Base-by-base conservation (phyloP, 2,113 vertebrate species). In the Mola mola region DNA sequence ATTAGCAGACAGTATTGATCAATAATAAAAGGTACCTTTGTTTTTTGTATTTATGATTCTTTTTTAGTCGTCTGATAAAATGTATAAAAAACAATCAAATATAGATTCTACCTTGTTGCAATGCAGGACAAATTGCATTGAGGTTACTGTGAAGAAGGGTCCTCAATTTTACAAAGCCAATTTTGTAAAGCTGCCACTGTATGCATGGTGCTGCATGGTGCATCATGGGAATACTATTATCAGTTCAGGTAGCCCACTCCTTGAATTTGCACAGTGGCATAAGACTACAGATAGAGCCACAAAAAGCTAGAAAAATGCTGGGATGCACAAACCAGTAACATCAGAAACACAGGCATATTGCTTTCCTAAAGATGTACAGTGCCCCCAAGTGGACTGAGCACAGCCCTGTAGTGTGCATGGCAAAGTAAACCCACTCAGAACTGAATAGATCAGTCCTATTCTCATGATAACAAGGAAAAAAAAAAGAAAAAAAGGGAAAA, bases 181-280 rank as follows among this genome's bases (percentile, higher is more conserved):
- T 66, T 78, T 68, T 66, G 28, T 34, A 66, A 78, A 74, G 81
- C 66, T 31, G 69, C 63, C 63, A 57, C 63, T 58, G 72, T 58
- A 71, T n/a, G n/a, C 36, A 13, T 6, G n/a, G n/a, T 51, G 63
- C 46, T 53, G 66, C 64, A 77, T 47, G 62, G 62, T 66, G 80
- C 70, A 83, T 86, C 71, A 82, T 77, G 66, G 84, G 79, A 84
- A 81, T 72, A 60, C 73, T 63, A 78, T 85, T 67, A 83, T 82
- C 61, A 80, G 72, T 69, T 73, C 75, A 76, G 79, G 75, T 76
- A 72, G 73, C 81, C 70, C 72, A 66, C 67, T 69, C 75, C 47
- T 76, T 74, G 63, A 84, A 75, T 84, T 67, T 81, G 64, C 69
- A 86, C 74, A 47, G 63, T 71, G 48, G 65, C 64, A 67, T 81